Base-by-base conservation (phyloP, 1,140 invertebrate species). In the Sminthurides bifidus region DNA sequence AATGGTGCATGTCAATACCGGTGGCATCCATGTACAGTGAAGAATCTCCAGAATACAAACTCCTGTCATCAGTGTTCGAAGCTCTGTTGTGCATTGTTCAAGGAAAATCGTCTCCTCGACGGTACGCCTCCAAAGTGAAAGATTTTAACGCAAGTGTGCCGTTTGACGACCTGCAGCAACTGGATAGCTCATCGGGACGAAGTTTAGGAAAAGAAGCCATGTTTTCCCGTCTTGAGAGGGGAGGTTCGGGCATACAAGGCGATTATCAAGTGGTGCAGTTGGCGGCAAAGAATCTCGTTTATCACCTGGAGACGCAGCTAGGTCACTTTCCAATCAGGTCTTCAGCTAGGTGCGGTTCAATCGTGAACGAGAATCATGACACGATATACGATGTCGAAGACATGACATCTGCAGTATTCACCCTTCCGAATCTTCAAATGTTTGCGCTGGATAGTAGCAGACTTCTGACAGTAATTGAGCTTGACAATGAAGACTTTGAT, bases 311-410 rank as follows among this genome's bases (percentile, higher is more conserved):
- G 1, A 91, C 87, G 63, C 85, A 92, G 71, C 66, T 92, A 43
- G 84, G 84, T 21, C 88, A 92, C 66, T 93, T 92, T 73, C 89
- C 90, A 5, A 84, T 90, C 80, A 72, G 71, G 8, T 5, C 30
- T 15, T 90, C 91, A 0, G 78, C 85, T 1, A 75, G 84, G 19
- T 73, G 92, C 14, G 84, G 84, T 57, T 93, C 87, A 1, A 74
- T 85, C 61, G 87, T 96, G 2, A 85, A 86, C 56, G 92, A 97
- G 73, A 81, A 90, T 61, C 90, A 95, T 69, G 92, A 97, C 71
- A 80, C 87, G 14, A 71, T 75, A 30, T 75, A 78, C 15, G 79
- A 65, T 24, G 8, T 55, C 3, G 59, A 82, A 57, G 87, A 92
- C 66, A 70, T 92, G 4, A 83, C 80, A 33, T 75, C 80, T 6